A percentile compares a stretch with the other conserved stretches of the same genome.
phyloP scores from a whole-genome alignment of 2,888 invertebrate species.

The Ophonus ardosiacus region DNA sequence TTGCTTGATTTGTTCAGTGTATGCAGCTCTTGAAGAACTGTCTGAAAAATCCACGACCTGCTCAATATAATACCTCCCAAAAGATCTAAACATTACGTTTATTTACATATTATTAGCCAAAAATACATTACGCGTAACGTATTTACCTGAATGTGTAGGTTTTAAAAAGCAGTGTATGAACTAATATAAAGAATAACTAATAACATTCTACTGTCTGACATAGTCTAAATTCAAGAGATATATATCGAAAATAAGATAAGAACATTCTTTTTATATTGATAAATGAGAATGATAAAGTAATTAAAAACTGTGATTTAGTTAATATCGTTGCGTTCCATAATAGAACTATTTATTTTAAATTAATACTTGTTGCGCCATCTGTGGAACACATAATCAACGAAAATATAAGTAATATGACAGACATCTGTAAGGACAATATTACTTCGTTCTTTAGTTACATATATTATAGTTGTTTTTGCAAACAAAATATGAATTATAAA shows the following conservation, averaged over 20 bases:
- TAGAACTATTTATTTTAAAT: no score
- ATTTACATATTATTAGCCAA: background rate
- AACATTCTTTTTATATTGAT: background rate
- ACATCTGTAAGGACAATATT: no score
- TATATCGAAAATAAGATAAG: slow-evolving; percentile 11
- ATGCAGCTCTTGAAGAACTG: background rate
- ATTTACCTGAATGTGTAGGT: background rate
- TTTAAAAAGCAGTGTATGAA: background rate
- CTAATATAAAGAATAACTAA: background rate
- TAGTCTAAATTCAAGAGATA: slow-evolving; percentile 10
- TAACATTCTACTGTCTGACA: background rate
- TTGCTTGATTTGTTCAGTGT: background rate
- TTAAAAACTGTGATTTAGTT: slow-evolving; percentile 2
- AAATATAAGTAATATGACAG: no score
- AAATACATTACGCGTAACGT: background rate
- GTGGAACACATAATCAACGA: no score
- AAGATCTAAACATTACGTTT: background rate
- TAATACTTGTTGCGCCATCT: no score
- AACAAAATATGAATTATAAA: no score
- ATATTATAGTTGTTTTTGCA: no score
- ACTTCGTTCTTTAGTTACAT: no score
- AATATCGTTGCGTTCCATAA: background rate
- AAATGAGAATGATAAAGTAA: background rate
- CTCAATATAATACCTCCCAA: slow-evolving; percentile 5
- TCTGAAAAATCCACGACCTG: slow-evolving; percentile 2